A percentile compares a stretch with the other conserved stretches of the same genome.
phyloP scores from a whole-genome alignment of 2,797 vertebrate genomes.

The Phataginus tricuspis region DNA sequence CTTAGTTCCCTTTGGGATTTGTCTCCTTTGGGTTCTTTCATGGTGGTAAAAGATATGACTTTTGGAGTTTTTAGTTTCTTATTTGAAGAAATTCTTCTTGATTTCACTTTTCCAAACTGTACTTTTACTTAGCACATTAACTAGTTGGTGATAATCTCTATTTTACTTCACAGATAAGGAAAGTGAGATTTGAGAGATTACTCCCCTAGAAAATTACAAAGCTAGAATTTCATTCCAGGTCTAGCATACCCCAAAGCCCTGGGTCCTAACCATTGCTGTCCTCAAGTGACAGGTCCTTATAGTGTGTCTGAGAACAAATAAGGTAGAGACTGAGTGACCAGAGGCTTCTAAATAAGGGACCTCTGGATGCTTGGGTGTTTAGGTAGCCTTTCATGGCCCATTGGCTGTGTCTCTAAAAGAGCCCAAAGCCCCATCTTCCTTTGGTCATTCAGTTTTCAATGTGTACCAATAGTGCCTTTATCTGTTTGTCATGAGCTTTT shows the following conservation, averaged over 20 bases:
- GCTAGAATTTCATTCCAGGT: not conserved
- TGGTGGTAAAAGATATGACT: not conserved
- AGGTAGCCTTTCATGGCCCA: not conserved
- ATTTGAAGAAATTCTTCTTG: not conserved
- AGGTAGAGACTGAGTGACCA: not conserved
- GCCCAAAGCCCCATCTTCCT: not conserved
- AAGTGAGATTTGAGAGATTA: not conserved
- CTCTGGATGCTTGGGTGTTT: not conserved
- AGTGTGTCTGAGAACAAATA: not conserved
- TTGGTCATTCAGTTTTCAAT: not conserved
- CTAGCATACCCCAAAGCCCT: not conserved
- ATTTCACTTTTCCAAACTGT: not conserved
- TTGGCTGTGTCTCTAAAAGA: not conserved
- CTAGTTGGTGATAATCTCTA: not conserved
- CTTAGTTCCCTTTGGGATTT: not conserved
- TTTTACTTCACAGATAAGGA: conserved; percentile 35
- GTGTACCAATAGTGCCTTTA: not conserved
- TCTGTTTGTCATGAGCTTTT: not conserved
- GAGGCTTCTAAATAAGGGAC: not conserved
- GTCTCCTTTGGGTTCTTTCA: conserved; percentile 13
- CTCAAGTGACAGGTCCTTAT: not conserved
- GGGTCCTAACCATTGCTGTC: not conserved
- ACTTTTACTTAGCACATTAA: conserved; percentile 15
- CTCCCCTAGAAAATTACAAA: not conserved
- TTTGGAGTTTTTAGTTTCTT: conserved; percentile 19